phyloP scores from a whole-genome alignment of 2,888 invertebrate genomes.

The Synergus itoensis region DNA sequence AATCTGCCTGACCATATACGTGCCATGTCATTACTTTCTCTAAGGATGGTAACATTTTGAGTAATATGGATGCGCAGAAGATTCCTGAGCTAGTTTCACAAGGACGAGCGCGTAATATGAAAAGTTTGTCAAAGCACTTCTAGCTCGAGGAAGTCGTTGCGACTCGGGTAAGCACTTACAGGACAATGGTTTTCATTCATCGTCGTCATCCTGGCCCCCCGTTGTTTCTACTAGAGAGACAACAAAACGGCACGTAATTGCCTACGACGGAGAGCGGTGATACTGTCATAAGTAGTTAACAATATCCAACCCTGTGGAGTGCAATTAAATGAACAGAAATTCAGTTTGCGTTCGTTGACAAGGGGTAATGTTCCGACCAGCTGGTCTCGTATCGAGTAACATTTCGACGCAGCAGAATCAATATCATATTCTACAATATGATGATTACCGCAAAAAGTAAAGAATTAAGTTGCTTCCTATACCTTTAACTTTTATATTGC shows the following conservation, averaged over 20 bases:
- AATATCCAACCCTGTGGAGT: constrained; percentile 47
- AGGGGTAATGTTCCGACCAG: constrained; percentile 47
- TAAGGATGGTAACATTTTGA: not conserved
- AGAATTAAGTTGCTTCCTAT: too few species aligned
- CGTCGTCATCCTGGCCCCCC: constrained; percentile 19
- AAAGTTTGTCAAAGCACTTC: constrained; percentile 9
- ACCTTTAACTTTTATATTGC: too few species aligned
- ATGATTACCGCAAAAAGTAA: not conserved
- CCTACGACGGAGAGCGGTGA: constrained; percentile 46
- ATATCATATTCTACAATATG: not conserved
- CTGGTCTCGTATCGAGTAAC: constrained; percentile 50
- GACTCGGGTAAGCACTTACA: constrained; percentile 19
- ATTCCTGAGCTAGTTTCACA: not conserved
- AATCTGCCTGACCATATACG: not conserved
- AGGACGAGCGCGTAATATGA: constrained; percentile 7
- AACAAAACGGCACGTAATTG: constrained; percentile 42
- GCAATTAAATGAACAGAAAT: constrained; percentile 56
- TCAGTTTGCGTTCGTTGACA: constrained; percentile 47
- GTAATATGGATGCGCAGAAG: not conserved
- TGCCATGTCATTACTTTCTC: not conserved
- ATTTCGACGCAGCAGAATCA: constrained; percentile 45
- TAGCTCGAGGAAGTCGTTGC: not conserved
- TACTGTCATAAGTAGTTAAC: constrained; percentile 57
- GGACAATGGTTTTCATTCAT: constrained; percentile 39
- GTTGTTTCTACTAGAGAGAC: not conserved